Conservation (phyloP, 2,113 vertebrate genomes). For the Saimiri boliviensis region DNA sequence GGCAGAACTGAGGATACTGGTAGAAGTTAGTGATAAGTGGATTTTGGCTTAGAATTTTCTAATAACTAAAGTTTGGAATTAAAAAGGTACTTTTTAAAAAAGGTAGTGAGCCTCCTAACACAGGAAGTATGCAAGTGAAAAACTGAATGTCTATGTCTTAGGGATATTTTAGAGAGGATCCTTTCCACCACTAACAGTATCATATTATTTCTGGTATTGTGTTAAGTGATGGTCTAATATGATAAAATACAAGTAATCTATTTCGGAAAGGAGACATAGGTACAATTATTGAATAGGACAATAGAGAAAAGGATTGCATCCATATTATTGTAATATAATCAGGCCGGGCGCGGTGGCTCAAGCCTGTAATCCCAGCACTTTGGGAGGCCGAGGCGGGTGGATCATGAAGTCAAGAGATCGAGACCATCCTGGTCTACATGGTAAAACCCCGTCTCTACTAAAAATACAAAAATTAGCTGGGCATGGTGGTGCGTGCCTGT, state of each 20-base stretch:
- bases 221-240: background rate
- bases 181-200: background rate
- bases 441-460: too few relatives aligned
- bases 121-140: background rate
- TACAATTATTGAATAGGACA: background rate
- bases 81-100: background rate
- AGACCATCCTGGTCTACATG: too few relatives aligned
- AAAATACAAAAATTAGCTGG: too few relatives aligned
- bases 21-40: background rate
- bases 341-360: too few relatives aligned
- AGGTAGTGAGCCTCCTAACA: background rate
- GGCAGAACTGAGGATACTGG: background rate
- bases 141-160: background rate
- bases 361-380: too few relatives aligned
- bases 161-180: background rate
- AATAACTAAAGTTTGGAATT: background rate
- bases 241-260: constrained; percentile 7
- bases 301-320: background rate
- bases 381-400: too few relatives aligned
- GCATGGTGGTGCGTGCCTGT: too few relatives aligned
- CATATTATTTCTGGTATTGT: background rate
- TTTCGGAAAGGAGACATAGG: background rate
- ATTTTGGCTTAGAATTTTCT: constrained; percentile 28
- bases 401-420: too few relatives aligned
- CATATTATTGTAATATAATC: background rate